Evolutionary conservation across 2,113 vertebrate species (phyloP).

Genomic region (Scatophagus argus): DNA sequence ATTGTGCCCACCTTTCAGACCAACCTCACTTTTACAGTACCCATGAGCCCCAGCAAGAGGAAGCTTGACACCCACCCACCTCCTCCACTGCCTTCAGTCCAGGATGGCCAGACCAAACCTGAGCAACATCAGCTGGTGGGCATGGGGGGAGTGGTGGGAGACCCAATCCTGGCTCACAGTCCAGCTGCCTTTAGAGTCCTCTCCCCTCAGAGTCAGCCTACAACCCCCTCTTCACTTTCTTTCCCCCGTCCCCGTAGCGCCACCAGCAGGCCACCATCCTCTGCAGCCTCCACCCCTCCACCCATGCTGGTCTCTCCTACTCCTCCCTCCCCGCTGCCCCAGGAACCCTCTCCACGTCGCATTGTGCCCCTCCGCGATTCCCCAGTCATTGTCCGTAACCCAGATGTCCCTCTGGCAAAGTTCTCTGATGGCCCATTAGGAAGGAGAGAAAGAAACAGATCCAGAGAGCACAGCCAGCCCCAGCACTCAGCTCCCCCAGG

Average conservation of each 20-base stretch:
- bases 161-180: slow-evolving; percentile 66
- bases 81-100: slow-evolving; percentile 66
- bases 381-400: slow-evolving; percentile 93
- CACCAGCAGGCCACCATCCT: slow-evolving; percentile 83
- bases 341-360: slow-evolving; percentile 89
- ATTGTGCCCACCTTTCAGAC: slow-evolving; percentile 91
- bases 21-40: slow-evolving; percentile 93
- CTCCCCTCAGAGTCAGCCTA: slow-evolving; percentile 86
- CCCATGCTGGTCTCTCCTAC: slow-evolving; percentile 89
- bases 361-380: slow-evolving; percentile 91
- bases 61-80: slow-evolving; percentile 84
- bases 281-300: slow-evolving; percentile 84
- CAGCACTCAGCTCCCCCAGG: slow-evolving; percentile 74
- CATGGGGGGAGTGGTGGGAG: slow-evolving; percentile 56
- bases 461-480: slow-evolving; percentile 79
- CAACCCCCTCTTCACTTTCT: slow-evolving; percentile 81
- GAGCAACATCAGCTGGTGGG: slow-evolving; percentile 75
- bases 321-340: slow-evolving; percentile 86
- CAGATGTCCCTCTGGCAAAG: slow-evolving; percentile 91
- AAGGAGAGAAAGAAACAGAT: slow-evolving; percentile 74
- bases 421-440: slow-evolving; percentile 87
- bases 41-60: slow-evolving; percentile 93
- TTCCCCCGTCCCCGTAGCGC: slow-evolving; percentile 81
- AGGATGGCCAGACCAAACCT: slow-evolving; percentile 79
- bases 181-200: slow-evolving; percentile 86